Conservation (phyloP, 2,113 vertebrate genomes). For the Bos javanicus region DNA sequence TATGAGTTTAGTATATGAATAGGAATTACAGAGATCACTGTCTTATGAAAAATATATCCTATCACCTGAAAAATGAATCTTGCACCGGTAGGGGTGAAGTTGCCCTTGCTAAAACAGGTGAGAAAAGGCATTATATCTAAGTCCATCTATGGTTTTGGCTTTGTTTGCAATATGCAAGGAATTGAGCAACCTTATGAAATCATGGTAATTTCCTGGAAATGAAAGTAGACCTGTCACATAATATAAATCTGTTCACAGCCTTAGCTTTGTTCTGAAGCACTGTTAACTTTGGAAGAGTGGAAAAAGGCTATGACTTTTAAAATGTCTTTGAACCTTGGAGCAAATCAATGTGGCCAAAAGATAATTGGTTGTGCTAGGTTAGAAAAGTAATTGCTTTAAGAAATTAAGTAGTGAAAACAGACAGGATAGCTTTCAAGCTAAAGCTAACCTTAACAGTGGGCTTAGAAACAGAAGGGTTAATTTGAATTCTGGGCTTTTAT, state of each 20-base stretch:
- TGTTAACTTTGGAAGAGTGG: not conserved
- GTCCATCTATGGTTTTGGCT: not conserved
- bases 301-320: not conserved
- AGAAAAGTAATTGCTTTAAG: not conserved
- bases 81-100: not conserved
- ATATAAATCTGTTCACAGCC: not conserved
- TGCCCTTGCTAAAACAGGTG: not conserved
- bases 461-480: not conserved
- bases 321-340: not conserved
- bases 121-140: not conserved
- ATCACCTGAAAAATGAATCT: constrained; percentile 12
- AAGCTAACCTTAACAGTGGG: not conserved
- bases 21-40: constrained; percentile 49
- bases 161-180: not conserved
- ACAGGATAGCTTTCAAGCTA: not conserved
- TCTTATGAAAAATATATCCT: constrained; percentile 68
- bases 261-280: not conserved
- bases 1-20: constrained; percentile 34
- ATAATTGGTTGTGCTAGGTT: not conserved
- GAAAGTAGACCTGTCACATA: not conserved
- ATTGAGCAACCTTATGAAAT: not conserved
- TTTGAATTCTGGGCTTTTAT: not conserved
- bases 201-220: not conserved
- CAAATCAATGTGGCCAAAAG: not conserved
- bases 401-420: not conserved